Evolutionary conservation across 2,113 vertebrate species (phyloP).

Genomic region (Psephotus haematonotus): DNA sequence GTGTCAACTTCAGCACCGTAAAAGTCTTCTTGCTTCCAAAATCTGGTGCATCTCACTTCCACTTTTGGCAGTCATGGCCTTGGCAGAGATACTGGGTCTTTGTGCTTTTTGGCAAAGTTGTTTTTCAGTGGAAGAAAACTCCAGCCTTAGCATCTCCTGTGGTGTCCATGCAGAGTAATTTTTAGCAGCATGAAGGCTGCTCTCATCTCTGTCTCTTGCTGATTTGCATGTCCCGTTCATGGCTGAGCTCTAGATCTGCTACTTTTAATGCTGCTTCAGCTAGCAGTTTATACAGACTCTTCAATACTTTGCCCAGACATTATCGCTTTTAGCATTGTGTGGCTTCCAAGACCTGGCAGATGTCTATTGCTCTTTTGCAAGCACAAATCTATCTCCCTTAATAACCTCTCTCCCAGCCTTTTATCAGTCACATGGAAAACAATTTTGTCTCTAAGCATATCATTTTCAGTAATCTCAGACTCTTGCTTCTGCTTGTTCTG

Average conservation of each 20-base stretch:
- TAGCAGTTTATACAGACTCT: neutral
- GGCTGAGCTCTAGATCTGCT: neutral
- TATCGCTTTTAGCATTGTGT: neutral
- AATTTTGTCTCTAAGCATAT: conserved; percentile 33
- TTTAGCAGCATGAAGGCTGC: neutral
- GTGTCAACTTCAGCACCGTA: neutral
- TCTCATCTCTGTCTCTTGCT: neutral
- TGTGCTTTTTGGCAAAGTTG: neutral
- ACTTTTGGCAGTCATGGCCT: neutral
- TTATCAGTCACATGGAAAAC: conserved; percentile 21
- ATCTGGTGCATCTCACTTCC: neutral
- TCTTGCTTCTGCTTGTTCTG: neutral
- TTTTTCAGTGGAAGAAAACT: neutral
- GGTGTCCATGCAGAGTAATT: neutral
- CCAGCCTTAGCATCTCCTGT: neutral
- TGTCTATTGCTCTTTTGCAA: conserved; percentile 1
- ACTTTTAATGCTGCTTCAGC: neutral
- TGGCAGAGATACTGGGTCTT: neutral
- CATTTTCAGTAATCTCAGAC: conserved; percentile 31
- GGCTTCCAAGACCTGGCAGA: neutral
- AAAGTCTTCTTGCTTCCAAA: neutral
- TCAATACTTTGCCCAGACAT: neutral
- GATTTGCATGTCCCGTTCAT: neutral
- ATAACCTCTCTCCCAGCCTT: conserved; percentile 24
- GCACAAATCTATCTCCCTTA: neutral